phyloP scores from a whole-genome alignment of 2,797 vertebrate genomes.

The Gallinago stenura region DNA sequence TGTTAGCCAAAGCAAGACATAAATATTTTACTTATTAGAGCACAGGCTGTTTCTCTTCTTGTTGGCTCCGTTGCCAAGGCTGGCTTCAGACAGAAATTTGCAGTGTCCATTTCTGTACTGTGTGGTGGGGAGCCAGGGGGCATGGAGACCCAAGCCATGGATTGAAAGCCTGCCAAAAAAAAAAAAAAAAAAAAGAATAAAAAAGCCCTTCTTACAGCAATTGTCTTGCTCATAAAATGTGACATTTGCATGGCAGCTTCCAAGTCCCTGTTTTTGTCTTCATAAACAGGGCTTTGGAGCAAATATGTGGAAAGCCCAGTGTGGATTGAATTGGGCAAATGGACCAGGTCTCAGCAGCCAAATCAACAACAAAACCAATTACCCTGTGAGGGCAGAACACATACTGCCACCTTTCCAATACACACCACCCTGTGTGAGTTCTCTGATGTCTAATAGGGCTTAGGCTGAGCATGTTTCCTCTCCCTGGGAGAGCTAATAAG shows the following conservation, averaged over 20 bases:
- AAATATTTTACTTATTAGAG: slow-evolving; percentile 75
- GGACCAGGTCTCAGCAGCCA: not conserved
- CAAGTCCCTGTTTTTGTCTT: slow-evolving; percentile 8
- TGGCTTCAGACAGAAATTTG: slow-evolving; percentile 35
- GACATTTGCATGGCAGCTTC: not conserved
- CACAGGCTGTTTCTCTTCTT: slow-evolving; percentile 64
- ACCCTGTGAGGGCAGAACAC: not conserved
- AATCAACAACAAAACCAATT: not conserved
- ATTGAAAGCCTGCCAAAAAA: slow-evolving; percentile 2
- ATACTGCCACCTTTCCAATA: not conserved
- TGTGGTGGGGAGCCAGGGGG: not conserved
- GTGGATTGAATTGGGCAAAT: not conserved
- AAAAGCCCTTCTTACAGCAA: not conserved
- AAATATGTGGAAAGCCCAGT: slow-evolving; percentile 9
- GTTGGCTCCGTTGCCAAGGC: slow-evolving; percentile 19
- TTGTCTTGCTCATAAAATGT: slow-evolving; percentile 18
- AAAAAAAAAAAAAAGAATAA: not conserved
- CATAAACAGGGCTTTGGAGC: slow-evolving; percentile 9
- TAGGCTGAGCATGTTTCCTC: not conserved
- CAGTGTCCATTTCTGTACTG: slow-evolving; percentile 37
- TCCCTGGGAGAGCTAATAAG: not conserved
- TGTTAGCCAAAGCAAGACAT: slow-evolving; percentile 65
- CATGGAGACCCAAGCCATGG: not conserved
- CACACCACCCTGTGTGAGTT: not conserved
- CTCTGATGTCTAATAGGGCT: not conserved